Base-by-base conservation (phyloP, 2,888 invertebrate species). In the Drosophila pseudotakahashii region DNA sequence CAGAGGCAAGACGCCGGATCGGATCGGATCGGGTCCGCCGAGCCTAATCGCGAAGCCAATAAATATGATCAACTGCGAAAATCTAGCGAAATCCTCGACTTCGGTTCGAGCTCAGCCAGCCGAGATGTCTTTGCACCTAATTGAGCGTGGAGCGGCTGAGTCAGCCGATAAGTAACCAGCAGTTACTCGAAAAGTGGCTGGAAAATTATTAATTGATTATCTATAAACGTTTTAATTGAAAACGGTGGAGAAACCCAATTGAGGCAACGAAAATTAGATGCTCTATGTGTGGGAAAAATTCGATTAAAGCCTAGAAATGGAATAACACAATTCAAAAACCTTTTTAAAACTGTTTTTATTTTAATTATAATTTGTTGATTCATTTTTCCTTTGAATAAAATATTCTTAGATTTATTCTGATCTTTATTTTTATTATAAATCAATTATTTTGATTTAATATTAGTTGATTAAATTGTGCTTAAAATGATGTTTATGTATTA, bases 211-310 rank as follows among this genome's bases (percentile, higher is more conserved):
- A 89, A 84, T 84, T 89, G 89, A 84, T 83, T 83, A 83, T 82
- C 86, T 88, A 60, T 86, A 82, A 82, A 86, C 86, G 87, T 82
- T 82, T 82, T 88, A 82, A 82, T 82, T 82, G 82, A 88, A 82
- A 82, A 73, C 32, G 26, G 32, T 11, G 19, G 2, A 7, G 32
- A 42, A 37, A 32, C 13, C 3, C 30, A 44, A 48, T 47, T 26
- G 7, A 4, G 3, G 9, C 1, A 39, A 13, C 52, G 57, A 58
- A 52, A 14, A 13, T 2, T 9, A 2, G 47, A 75, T 80, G 14
- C 86, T 59, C 79, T 80, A 23, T 32, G 10, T 2, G 6, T 2
- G 30, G 47, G 6, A 7, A 26, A 26, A 3, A 4, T 26, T 26
- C 26, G 5, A 26, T 26, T 26, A 26, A 3, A 6, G 5, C 6